These are phyloP conservation scores for Sebastes kiyomatsui DNA, from an alignment of 2,797 vertebrate species.

Conservation along the genomic window DNA sequence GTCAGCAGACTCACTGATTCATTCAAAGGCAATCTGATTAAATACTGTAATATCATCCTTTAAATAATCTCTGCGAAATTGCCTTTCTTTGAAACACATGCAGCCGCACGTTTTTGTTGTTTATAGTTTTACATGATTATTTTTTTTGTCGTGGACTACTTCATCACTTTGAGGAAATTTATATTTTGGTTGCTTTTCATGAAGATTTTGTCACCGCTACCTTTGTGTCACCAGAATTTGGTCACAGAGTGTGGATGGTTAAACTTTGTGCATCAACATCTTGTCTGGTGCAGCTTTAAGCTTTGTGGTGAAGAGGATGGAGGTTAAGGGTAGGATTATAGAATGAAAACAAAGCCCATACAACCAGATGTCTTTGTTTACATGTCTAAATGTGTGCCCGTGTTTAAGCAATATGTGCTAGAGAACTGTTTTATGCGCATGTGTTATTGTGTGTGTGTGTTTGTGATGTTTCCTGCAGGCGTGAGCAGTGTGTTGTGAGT, in stretches of 20 bases:
- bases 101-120: not conserved
- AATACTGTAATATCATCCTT: not conserved
- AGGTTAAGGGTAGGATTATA: not conserved
- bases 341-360: not conserved
- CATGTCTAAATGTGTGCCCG: not conserved
- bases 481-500: slow-evolving; percentile 13
- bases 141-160: not conserved
- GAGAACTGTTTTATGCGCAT: not conserved
- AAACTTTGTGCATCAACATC: not conserved
- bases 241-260: not conserved
- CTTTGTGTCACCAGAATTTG: not conserved
- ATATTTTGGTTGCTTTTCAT: not conserved
- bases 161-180: not conserved
- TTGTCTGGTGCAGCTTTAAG: not conserved
- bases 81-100: not conserved
- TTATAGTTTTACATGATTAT: not conserved
- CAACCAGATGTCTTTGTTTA: not conserved
- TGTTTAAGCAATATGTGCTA: not conserved
- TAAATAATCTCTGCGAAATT: not conserved
- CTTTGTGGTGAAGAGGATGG: not conserved
- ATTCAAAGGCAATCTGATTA: slow-evolving; percentile 27
- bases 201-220: not conserved
- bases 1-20: slow-evolving; percentile 10
- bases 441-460: not conserved
- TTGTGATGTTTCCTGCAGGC: slow-evolving; percentile 7